These are phyloP conservation scores for Tangara arthus DNA, from an alignment of 2,797 vertebrate genomes.

Conservation along the genomic window DNA sequence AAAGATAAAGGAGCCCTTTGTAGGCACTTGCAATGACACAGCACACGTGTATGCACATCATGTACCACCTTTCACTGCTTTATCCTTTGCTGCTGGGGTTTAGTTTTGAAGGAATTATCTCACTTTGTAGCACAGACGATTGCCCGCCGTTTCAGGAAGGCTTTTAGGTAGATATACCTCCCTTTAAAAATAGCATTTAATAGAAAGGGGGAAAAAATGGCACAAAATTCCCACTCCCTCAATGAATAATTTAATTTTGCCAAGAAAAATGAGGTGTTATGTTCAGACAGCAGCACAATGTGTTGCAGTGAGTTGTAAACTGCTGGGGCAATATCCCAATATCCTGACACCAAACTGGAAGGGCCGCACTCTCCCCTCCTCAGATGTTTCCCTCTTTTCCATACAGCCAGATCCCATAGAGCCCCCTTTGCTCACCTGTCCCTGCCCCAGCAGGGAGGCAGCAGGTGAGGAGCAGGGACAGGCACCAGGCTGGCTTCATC, in stretches of 20 bases:
- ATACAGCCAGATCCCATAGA: neutral
- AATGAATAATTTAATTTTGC: neutral
- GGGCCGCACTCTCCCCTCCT: rapidly evolving
- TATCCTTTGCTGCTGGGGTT: neutral
- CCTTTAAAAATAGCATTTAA: neutral
- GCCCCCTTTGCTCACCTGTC: neutral
- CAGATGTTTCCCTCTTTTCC: neutral
- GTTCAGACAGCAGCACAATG: neutral
- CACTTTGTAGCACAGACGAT: neutral
- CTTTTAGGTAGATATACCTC: neutral
- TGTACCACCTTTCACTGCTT: neutral
- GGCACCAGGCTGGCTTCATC: rapidly evolving
- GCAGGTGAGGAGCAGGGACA: neutral
- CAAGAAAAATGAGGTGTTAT: neutral
- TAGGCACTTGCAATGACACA: neutral
- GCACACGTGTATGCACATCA: neutral
- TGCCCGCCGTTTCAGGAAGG: neutral
- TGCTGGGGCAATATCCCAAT: neutral
- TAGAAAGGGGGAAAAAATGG: too few relatives aligned
- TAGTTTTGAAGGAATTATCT: slow-evolving; percentile 27
- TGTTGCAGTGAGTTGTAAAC: neutral
- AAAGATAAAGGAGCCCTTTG: slow-evolving; percentile 29
- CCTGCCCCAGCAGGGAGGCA: neutral
- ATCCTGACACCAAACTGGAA: neutral
- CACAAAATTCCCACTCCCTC: neutral